Conservation (phyloP, 2,888 invertebrate species). For the Drosophila ezoana region DNA sequence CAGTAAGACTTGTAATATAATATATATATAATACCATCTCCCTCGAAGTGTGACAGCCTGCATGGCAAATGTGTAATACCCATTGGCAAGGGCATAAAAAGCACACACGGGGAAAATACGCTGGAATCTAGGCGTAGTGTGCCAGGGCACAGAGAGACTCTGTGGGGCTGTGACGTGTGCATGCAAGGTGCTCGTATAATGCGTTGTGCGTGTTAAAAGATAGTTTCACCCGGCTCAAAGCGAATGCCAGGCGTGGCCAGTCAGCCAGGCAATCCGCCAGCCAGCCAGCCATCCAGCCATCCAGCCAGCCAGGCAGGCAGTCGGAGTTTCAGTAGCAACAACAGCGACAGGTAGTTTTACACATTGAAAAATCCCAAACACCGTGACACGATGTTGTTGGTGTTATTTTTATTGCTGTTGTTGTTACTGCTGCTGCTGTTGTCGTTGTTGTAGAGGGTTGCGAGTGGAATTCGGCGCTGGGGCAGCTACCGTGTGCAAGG, state of each 20-base stretch:
- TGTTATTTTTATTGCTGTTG: slow-evolving; percentile 32
- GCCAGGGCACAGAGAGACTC: slow-evolving; percentile 19
- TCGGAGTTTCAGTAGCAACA: slow-evolving; percentile 65
- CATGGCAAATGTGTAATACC: slow-evolving; percentile 3
- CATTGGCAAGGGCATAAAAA: slow-evolving; percentile 19
- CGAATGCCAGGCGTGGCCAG: slow-evolving; percentile 47
- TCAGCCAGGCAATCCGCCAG: slow-evolving; percentile 14
- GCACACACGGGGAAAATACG: slow-evolving; percentile 36
- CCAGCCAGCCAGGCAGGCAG: slow-evolving; percentile 14
- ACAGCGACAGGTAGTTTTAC: slow-evolving; percentile 79
- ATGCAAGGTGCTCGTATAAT: slow-evolving; percentile 79
- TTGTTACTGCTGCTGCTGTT: slow-evolving; percentile 16
- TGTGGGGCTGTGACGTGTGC: slow-evolving; percentile 59
- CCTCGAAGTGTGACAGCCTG: slow-evolving; percentile 7
- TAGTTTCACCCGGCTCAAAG: slow-evolving; percentile 77
- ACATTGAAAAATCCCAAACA: slow-evolving; percentile 80
- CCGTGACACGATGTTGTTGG: slow-evolving; percentile 62
- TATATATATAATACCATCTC: too few relatives aligned
- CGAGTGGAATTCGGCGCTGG: slow-evolving; percentile 39
- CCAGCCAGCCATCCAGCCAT: neutral
- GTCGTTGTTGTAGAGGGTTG: slow-evolving; percentile 33
- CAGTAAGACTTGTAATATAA: too few relatives aligned
- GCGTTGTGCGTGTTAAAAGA: slow-evolving; percentile 81
- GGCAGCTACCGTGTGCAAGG: slow-evolving; percentile 46
- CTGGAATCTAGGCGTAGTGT: slow-evolving; percentile 11